Conservation (phyloP, 1,140 invertebrate species). For the Neotoxoptera formosana region DNA sequence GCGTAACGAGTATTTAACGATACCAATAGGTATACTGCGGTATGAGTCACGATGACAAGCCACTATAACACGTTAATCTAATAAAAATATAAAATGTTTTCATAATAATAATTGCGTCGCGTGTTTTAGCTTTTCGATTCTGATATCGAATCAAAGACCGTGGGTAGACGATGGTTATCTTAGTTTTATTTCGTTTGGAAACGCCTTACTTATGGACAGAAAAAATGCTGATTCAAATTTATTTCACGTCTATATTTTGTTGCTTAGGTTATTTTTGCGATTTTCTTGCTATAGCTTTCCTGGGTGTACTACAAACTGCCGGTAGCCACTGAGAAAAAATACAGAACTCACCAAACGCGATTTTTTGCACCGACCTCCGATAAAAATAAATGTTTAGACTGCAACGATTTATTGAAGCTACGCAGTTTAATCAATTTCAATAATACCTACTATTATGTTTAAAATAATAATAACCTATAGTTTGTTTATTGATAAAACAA, state of each 20-base stretch:
- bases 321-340: not conserved
- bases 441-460: not conserved
- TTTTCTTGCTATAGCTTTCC: not conserved
- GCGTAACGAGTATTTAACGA: slow-evolving; percentile 31
- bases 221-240: not conserved
- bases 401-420: not conserved
- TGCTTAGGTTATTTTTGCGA: not conserved
- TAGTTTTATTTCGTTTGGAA: not conserved
- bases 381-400: not conserved
- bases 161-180: not conserved
- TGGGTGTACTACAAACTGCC: not conserved
- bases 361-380: not conserved
- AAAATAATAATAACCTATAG: not conserved
- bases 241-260: not conserved
- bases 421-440: not conserved
- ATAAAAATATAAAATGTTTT: not conserved
- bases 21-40: too few species aligned
- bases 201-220: not conserved
- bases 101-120: not conserved
- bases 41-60: not conserved
- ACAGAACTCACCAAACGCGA: not conserved
- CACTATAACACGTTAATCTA: not conserved
- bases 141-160: not conserved
- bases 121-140: not conserved
- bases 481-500: not conserved